phyloP scores from a whole-genome alignment of 2,797 vertebrate species.

The Crossoptilon crossoptilon region DNA sequence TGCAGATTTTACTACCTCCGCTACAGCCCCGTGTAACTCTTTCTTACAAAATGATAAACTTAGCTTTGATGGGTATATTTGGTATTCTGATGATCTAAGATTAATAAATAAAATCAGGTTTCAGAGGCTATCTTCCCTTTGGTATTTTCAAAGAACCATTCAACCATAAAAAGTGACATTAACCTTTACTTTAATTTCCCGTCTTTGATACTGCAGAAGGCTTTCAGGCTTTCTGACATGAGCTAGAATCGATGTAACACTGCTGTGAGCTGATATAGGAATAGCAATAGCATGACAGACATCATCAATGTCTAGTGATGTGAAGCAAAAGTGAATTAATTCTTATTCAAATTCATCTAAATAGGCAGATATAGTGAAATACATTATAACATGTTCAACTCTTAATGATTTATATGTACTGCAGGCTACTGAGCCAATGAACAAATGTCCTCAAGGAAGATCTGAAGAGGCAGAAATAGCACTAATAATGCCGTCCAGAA shows the following conservation, averaged over 20 bases:
- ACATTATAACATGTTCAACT: background rate
- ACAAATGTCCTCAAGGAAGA: background rate
- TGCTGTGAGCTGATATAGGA: background rate
- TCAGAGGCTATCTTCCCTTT: slow-evolving; percentile 40
- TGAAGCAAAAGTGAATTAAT: background rate
- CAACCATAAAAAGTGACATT: slow-evolving; percentile 67
- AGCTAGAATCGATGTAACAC: background rate
- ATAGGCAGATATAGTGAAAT: background rate
- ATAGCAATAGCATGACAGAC: background rate
- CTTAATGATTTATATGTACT: background rate
- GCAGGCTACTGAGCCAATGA: background rate
- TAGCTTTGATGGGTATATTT: slow-evolving; percentile 25
- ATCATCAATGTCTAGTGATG: background rate
- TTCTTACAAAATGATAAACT: background rate
- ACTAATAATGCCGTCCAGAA: background rate
- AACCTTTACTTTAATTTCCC: slow-evolving; percentile 73
- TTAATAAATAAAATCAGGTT: slow-evolving; percentile 65
- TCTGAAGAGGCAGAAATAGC: background rate
- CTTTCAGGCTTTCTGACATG: slow-evolving; percentile 7
- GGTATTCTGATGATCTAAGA: slow-evolving; percentile 6
- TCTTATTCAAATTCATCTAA: background rate
- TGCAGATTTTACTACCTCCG: background rate
- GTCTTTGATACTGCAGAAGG: background rate
- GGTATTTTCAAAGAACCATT: slow-evolving; percentile 57
- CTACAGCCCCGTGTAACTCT: background rate